Evolutionary conservation across 1,140 invertebrate species (phyloP).

Genomic region (Ostrea edulis): DNA sequence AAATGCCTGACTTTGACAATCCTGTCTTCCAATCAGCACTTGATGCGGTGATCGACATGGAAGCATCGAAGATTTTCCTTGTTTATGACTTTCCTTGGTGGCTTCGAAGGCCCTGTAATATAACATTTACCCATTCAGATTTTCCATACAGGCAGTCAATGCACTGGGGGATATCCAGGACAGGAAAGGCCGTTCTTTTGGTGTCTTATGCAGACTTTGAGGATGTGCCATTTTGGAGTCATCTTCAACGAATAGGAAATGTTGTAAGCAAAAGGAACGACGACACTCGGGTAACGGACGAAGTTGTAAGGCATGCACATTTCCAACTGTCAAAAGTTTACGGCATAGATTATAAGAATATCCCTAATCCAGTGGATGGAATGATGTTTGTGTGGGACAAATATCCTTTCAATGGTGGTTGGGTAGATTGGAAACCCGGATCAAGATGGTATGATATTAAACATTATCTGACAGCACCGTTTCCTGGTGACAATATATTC

Average conservation of each 20-base stretch:
- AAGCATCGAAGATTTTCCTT: constrained; percentile 4
- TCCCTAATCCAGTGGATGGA: constrained; percentile 32
- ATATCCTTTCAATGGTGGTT: constrained; percentile 24
- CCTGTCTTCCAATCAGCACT: not conserved
- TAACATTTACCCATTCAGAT: constrained; percentile 16
- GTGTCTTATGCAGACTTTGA: constrained; percentile 2
- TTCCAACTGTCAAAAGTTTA: constrained; percentile 34
- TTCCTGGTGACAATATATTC: not conserved
- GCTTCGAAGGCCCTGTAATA: not conserved
- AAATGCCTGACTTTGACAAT: constrained; percentile 7
- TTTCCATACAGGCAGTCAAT: not conserved
- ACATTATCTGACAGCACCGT: not conserved
- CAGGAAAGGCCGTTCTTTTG: not conserved
- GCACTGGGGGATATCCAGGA: constrained; percentile 7
- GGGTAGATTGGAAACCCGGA: constrained; percentile 39
- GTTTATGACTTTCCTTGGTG: constrained; percentile 45
- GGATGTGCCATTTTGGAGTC: constrained; percentile 6
- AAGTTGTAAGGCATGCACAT: not conserved
- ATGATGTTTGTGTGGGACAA: constrained; percentile 17
- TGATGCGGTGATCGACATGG: not conserved
- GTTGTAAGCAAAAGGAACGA: not conserved
- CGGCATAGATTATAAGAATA: not conserved
- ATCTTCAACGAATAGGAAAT: not conserved
- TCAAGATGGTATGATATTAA: not conserved
- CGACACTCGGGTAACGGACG: not conserved